A percentile compares a stretch with the other conserved stretches of the same genome.
Conservation (phyloP, 2,113 vertebrate species). For the Platichthys stellatus region DNA sequence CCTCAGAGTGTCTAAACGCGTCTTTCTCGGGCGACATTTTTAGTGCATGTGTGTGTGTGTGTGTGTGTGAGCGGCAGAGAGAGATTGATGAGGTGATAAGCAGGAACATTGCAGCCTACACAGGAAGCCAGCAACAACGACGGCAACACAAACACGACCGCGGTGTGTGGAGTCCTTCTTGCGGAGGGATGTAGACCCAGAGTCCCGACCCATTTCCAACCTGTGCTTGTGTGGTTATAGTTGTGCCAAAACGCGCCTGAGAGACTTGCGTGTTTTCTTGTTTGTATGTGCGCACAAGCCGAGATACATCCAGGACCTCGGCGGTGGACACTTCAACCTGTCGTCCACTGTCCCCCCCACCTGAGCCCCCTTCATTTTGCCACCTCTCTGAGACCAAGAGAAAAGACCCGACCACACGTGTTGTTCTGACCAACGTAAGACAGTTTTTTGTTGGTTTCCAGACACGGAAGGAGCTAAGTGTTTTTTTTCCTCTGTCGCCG, state of each 20-base stretch:
- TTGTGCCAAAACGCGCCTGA: constrained; percentile 3
- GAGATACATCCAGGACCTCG: neutral
- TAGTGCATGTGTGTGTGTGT: neutral
- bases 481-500: neutral
- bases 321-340: constrained; percentile 19
- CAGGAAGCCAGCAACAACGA: constrained; percentile 62
- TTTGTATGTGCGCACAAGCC: neutral
- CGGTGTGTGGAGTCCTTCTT: constrained; percentile 22
- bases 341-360: neutral
- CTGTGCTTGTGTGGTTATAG: neutral
- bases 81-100: constrained; percentile 45
- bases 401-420: neutral
- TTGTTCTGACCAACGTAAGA: too few relatives aligned
- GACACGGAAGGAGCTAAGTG: neutral
- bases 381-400: too few relatives aligned
- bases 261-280: constrained; percentile 2
- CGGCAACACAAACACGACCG: constrained; percentile 41
- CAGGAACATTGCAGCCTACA: constrained; percentile 35
- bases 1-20: constrained; percentile 9
- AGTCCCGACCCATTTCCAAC: constrained; percentile 6
- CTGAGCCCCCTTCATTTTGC: too few relatives aligned
- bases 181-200: constrained; percentile 14
- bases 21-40: constrained; percentile 27
- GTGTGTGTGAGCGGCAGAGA: neutral
- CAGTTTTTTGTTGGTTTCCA: too few relatives aligned